Conservation (phyloP, 1,140 invertebrate genomes). For the Drosophila aff. region DNA sequence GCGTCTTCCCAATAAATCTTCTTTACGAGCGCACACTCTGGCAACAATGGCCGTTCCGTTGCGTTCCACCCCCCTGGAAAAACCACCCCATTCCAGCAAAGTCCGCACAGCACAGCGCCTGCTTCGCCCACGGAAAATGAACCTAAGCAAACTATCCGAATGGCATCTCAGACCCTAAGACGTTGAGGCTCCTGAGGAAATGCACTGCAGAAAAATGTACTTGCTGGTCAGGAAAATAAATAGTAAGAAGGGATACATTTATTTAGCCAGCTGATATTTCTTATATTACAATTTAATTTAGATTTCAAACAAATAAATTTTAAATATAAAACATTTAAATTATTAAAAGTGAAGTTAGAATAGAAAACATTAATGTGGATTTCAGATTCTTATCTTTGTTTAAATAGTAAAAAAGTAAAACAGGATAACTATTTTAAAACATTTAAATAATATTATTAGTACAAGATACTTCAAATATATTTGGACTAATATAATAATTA, state of each 20-base stretch:
- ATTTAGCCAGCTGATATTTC: not conserved
- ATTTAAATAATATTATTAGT: too few relatives aligned
- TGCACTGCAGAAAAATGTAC: conserved; percentile 33
- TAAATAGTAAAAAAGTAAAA: too few relatives aligned
- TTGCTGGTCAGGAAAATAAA: not conserved
- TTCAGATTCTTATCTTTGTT: too few relatives aligned
- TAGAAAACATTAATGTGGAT: not conserved
- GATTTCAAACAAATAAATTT: not conserved
- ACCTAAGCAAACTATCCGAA: conserved; percentile 85
- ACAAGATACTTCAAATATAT: too few relatives aligned
- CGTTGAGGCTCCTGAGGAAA: conserved; percentile 37
- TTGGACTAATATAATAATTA: too few relatives aligned
- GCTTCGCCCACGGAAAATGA: conserved; percentile 70
- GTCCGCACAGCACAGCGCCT: conserved; percentile 3
- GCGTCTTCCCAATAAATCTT: conserved; percentile 85
- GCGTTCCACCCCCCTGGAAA: conserved; percentile 29
- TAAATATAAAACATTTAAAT: not conserved
- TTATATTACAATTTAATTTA: not conserved
- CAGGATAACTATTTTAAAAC: too few relatives aligned
- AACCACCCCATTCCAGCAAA: conserved; percentile 5
- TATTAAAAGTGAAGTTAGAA: not conserved
- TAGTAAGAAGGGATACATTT: not conserved
- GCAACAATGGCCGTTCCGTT: conserved; percentile 79
- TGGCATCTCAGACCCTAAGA: conserved; percentile 76
- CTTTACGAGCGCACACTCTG: conserved; percentile 85